Evolutionary conservation across 2,888 invertebrate genomes (phyloP).

Genomic region (Platycheirus albimanus): DNA sequence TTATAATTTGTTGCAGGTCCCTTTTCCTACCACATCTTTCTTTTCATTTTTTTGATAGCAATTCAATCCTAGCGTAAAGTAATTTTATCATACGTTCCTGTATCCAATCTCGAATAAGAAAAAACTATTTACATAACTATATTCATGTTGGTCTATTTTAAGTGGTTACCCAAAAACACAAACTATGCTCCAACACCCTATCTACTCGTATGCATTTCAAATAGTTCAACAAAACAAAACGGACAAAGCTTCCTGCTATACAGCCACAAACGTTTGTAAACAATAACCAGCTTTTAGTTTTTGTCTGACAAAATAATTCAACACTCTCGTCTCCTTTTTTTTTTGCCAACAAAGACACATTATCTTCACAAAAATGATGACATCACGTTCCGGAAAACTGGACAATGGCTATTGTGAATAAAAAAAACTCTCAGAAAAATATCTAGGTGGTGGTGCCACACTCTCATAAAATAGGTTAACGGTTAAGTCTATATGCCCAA

Average conservation of each 20-base stretch:
- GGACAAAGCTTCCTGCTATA: conserved; percentile 42
- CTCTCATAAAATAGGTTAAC: conserved; percentile 13
- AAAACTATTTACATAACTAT: background rate
- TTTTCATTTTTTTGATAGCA: too few relatives aligned
- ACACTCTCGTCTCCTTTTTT: conserved; percentile 7
- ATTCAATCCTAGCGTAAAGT: too few relatives aligned
- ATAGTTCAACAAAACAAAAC: conserved; percentile 27
- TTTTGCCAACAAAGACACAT: background rate
- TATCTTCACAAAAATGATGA: conserved; percentile 1
- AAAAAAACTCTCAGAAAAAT: background rate
- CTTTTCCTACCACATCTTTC: too few relatives aligned
- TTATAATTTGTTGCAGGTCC: too few relatives aligned
- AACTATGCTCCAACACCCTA: background rate
- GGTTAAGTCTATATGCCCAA: conserved; percentile 26
- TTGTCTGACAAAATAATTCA: conserved; percentile 49
- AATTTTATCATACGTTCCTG: too few relatives aligned
- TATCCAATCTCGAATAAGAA: too few relatives aligned
- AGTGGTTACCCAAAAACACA: background rate
- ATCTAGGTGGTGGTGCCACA: background rate
- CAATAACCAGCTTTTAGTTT: conserved; percentile 53
- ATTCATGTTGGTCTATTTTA: background rate
- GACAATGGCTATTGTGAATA: conserved; percentile 15
- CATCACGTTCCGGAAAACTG: conserved; percentile 13
- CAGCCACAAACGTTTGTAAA: conserved; percentile 53
- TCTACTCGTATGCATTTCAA: background rate